Evolutionary conservation across 2,888 invertebrate genomes (phyloP), one percentile per base, ranked within the genome.

Genomic region (Syrista parreyssii): DNA sequence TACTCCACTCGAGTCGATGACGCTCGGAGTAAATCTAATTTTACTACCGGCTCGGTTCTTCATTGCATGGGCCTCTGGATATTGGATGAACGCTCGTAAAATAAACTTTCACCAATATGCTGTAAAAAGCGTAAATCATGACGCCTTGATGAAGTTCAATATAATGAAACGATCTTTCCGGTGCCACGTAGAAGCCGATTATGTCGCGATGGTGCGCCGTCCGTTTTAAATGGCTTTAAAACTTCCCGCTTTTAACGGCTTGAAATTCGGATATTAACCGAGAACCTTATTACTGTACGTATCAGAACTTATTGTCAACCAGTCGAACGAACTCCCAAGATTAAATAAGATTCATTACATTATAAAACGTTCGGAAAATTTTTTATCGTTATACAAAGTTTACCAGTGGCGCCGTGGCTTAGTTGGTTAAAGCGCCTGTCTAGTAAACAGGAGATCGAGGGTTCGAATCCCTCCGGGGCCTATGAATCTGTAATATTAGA

Each of bases 391-490:
- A 1, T 15, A 6, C 23, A 23, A 55, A 23, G 9, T 55, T 55
- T 2, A 23, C 55, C 9, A 55, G 9, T 6, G 95, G 95, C 94
- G 93, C 93, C 93, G 93, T 95, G 95, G 95, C 95, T 95, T 95
- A 95, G 95, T 95, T 95, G 95, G 95, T 95, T 94, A 94, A 94
- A 94, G 94, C 94, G 94, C 94, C 94, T 94, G 94, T 94, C 94
- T 94, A 94, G 94, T 94, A 94, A 94, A 94, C 94, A 94, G 94
- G 94, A 94, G 94, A 94, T 94, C 94, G 93, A 92, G 94, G 92
- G 94, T 94, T 94, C 94, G 93, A 94, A 93, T 94, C 93, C 92
- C 93, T 92, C 92, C 93, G 93, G 93, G 92, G 94, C 93, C 94
- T 93, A 68, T 9, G 55, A 55, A 55, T 55, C 55, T 55, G n/a